These are phyloP conservation scores for Drosophila acutilabella DNA, from an alignment of 2,888 invertebrate genomes.

Conservation along the genomic window DNA sequence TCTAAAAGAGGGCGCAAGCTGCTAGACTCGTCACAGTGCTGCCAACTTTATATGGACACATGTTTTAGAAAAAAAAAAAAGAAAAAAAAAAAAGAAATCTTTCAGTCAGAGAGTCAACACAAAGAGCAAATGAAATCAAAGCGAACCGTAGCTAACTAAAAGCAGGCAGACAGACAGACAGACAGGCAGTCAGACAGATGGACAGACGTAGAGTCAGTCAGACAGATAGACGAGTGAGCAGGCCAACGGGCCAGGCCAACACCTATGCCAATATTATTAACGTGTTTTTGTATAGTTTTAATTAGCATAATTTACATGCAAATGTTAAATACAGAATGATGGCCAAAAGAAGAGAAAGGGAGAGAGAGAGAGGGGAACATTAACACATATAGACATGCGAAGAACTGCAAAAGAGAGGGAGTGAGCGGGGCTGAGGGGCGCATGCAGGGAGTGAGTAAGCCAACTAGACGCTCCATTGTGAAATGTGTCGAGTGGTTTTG, in stretches of 20 bases:
- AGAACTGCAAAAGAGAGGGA: neutral
- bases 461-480: constrained; percentile 38
- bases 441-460: neutral
- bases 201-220: constrained; percentile 25
- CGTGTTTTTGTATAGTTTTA: constrained; percentile 76
- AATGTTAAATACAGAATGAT: constrained; percentile 71
- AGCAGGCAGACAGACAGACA: constrained; percentile 32
- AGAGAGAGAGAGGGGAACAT: neutral
- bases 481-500: constrained; percentile 66
- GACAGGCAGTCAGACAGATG: constrained; percentile 34
- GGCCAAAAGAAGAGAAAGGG: constrained; percentile 4
- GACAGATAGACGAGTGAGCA: constrained; percentile 11
- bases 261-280: constrained; percentile 69
- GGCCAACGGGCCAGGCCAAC: constrained; percentile 39
- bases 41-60: constrained; percentile 48
- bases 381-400: neutral
- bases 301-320: constrained; percentile 76
- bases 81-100: constrained; percentile 41
- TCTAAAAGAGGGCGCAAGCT: constrained; percentile 2
- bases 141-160: constrained; percentile 19
- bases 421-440: neutral
- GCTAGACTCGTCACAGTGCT: constrained; percentile 11
- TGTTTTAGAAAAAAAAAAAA: constrained; percentile 29
- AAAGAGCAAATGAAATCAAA: constrained; percentile 22
- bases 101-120: constrained; percentile 24